Conservation (phyloP, 2,888 invertebrate species). For the Mythimna loreyi region DNA sequence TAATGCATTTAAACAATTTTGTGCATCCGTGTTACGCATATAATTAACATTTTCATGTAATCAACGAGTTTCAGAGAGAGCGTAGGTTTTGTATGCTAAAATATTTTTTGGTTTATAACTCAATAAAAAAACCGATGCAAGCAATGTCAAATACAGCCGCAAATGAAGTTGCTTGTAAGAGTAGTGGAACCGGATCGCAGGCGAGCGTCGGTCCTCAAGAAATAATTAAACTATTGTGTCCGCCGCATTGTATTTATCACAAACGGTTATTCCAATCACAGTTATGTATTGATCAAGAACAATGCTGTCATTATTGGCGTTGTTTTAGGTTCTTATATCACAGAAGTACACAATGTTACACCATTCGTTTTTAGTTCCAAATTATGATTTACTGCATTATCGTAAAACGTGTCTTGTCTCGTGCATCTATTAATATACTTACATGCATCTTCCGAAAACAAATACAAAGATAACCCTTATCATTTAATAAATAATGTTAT, state of each 20-base stretch:
- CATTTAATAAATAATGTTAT: slow-evolving; percentile 7
- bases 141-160: not conserved
- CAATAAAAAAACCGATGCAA: slow-evolving; percentile 2
- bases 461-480: slow-evolving; percentile 26
- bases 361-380: not conserved
- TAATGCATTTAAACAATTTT: slow-evolving; percentile 33
- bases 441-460: slow-evolving; percentile 20
- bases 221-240: slow-evolving; percentile 59
- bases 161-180: slow-evolving; percentile 21
- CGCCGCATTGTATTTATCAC: slow-evolving; percentile 49
- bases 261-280: slow-evolving; percentile 45
- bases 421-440: not conserved
- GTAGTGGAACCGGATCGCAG: slow-evolving; percentile 35
- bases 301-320: slow-evolving; percentile 50
- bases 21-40: slow-evolving; percentile 18
- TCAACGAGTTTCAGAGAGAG: not conserved
- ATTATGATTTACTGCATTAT: not conserved
- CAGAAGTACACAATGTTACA: not conserved
- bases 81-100: not conserved
- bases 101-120: not conserved
- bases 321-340: slow-evolving; percentile 7
- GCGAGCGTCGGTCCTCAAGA: slow-evolving; percentile 41
- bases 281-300: slow-evolving; percentile 55
- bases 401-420: slow-evolving; percentile 10
- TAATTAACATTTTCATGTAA: not conserved